Percentiles rank a stretch among this genome's conserved stretches.
phyloP scores from a whole-genome alignment of 1,140 invertebrate genomes.

The Eriosoma lanigerum region DNA sequence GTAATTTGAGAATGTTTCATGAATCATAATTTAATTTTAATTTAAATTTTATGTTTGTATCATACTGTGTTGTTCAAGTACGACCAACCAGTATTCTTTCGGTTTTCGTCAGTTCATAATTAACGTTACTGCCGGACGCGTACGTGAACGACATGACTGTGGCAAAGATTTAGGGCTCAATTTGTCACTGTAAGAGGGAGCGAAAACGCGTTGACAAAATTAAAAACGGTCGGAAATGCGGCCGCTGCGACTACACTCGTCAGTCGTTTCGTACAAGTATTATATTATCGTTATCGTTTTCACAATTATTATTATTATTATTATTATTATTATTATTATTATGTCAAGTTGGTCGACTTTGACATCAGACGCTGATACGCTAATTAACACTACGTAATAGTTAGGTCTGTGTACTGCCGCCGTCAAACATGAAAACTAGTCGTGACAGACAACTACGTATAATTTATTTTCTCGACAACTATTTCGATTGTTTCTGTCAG shows the following conservation, averaged over 20 bases:
- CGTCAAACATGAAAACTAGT: not conserved
- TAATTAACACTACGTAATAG: not conserved
- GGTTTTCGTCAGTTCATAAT: not conserved
- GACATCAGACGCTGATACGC: not conserved
- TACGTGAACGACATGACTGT: not conserved
- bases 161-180: conserved; percentile 2
- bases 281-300: not conserved
- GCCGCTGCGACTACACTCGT: not conserved
- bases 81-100: too few species aligned
- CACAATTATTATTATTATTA: not conserved
- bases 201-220: conserved; percentile 31
- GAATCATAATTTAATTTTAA: too few species aligned
- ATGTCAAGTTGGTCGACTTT: not conserved
- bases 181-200: conserved; percentile 32
- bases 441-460: not conserved
- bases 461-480: not conserved
- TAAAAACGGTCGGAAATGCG: conserved; percentile 34
- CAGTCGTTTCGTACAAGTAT: not conserved
- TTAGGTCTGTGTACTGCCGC: not conserved
- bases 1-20: too few species aligned
- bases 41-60: too few species aligned
- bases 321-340: conserved; percentile 23
- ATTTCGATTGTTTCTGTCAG: conserved; percentile 19
- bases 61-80: too few species aligned
- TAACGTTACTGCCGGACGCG: not conserved